Evolutionary conservation across 2,888 invertebrate genomes (phyloP), one percentile per base, ranked within the genome.

Genomic region (Furcula furcula): DNA sequence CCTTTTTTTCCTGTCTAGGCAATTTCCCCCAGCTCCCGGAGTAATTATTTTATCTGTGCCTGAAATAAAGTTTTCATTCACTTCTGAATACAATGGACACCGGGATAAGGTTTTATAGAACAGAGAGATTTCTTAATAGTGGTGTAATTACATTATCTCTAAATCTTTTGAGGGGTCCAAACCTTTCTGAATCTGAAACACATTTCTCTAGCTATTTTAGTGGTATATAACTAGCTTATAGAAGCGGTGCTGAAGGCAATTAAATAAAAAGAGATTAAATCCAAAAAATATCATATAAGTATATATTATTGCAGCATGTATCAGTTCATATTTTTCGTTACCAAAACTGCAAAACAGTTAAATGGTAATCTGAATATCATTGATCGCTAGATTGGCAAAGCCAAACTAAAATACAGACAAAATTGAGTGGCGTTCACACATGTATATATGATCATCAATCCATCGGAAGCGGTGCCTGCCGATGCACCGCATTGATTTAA

Each of bases 41-140:
- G 44, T 54, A 53, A 56, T 59, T 50, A 56, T 63, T 53, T 52
- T 44, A 45, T 56, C 43, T 46, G 30, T 34, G 37, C 30, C 38
- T 45, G 34, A 29, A 41, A 45, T 41, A 48, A 40, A 46, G 31
- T 42, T 55, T 45, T 45, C 26, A 33, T 46, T 45, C 23, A 31
- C 46, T 33, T 23, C 21, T 29, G 37, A 40, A 12, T 13, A 44
- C 35, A 53, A 56, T 34, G 21, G 40, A 42, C 33, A 26, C 40
- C 7, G 26, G 44, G 43, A 40, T 43, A 44, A 44, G 31, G 19
- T n/a, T 21, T n/a, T n/a, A 15, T 23, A 27, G 25, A 26, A 27
- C 34, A 26, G 9, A 55, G 46, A 42, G 28, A 12, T 31, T 25
- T 44, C 25, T 26, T 29, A 16, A 19, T 40, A 39, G 13, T 27